Evolutionary conservation across 2,888 invertebrate genomes (phyloP), one percentile per base, ranked within the genome.

Genomic region (Ceriagrion tenellum): DNA sequence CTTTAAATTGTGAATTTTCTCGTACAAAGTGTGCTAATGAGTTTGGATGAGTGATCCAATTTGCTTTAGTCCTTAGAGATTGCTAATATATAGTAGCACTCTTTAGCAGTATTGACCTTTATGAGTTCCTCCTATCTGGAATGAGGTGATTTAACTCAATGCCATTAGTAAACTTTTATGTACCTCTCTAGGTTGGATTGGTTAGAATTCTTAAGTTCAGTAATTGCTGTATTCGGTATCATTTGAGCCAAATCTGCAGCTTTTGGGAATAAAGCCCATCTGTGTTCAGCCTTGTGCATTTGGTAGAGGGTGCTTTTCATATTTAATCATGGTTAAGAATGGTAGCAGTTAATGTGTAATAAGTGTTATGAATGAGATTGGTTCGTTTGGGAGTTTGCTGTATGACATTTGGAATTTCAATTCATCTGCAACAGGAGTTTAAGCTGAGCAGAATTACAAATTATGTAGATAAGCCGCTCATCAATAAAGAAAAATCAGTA

Each of bases 381-480:
- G 26, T 69, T 18, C 8, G 40, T n/a, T 8, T 12, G 40, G n/a
- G 26, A 47, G n/a, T 30, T 63, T 23, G 12, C 13, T n/a, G 47
- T 26, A 93, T 40, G 23, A 16, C n/a, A 18, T 93, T 81, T 81
- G 81, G 35, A 35, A 35, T 23, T 93, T 69, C 69, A 55, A 20
- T 74, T 23, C 56, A 40, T 59, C 4, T 74, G 18, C 55, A 18
- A 59, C 35, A 10, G 26, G 59, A 69, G 23, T 55, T 93, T 35
- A 74, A 69, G 40, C 47, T 35, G 12, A 47, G n/a, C 0, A 26
- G 69, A 40, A 56, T 47, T n/a, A 0, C 20, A 55, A 93, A 10
- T 69, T 3, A n/a, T 74, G 47, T n/a, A 47, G 55, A 93, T 26
- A 93, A 74, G 63, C 74, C 26, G 30, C 88, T 89, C 89, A 89